Evolutionary conservation across 2,113 vertebrate species (phyloP).

Genomic region (Rhizomys pruinosus): DNA sequence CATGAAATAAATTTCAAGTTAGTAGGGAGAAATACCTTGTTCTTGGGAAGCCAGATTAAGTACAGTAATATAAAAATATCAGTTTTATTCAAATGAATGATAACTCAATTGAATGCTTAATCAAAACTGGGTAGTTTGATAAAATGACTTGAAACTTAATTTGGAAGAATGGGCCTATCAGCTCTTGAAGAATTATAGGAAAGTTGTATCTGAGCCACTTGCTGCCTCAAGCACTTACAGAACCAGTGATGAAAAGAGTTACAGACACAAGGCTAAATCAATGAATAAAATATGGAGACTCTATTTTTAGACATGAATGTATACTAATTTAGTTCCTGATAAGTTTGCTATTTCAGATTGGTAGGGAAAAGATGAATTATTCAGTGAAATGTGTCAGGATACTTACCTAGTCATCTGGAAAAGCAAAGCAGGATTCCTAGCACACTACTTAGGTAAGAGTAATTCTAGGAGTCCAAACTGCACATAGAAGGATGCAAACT

Average conservation of each 20-base stretch:
- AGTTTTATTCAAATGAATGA: conserved; percentile 12
- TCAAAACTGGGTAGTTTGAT: conserved; percentile 10
- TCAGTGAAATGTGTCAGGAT: conserved; percentile 59
- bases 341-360: conserved; percentile 59
- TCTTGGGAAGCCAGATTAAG: conserved; percentile 20
- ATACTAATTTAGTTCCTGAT: conserved; percentile 43
- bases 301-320: conserved; percentile 28
- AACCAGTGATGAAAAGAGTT: not conserved
- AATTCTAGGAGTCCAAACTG: not conserved
- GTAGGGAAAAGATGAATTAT: conserved; percentile 67
- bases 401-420: conserved; percentile 60
- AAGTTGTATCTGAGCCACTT: not conserved
- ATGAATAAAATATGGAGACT: conserved; percentile 52
- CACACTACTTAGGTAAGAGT: not conserved
- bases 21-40: not conserved
- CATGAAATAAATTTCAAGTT: not conserved
- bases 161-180: conserved; percentile 17
- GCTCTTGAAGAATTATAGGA: not conserved
- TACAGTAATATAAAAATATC: not conserved
- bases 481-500: not conserved
- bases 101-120: not conserved
- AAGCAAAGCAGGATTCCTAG: not conserved
- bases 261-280: not conserved
- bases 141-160: conserved; percentile 22
- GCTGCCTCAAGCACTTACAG: not conserved